These are phyloP conservation scores for Eupithecia tripunctaria DNA, from an alignment of 2,888 invertebrate species.

Conservation along the genomic window DNA sequence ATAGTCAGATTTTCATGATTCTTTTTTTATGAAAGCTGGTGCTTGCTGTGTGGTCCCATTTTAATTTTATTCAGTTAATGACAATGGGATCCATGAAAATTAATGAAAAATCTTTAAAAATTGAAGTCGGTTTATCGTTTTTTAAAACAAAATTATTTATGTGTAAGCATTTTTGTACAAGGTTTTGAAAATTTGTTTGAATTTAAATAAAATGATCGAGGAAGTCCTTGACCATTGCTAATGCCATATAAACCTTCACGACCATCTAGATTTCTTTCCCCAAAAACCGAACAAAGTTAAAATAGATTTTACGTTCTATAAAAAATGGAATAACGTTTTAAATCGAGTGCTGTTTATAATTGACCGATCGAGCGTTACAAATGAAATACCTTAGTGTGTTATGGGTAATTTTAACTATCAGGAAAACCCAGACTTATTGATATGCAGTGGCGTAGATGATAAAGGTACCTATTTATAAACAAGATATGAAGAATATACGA, in stretches of 20 bases:
- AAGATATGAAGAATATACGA: background rate
- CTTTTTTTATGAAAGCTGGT: too few species aligned
- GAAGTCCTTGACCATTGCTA: background rate
- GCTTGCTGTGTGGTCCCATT: too few species aligned
- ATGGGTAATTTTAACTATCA: conserved; percentile 16
- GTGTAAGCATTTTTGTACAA: too few species aligned
- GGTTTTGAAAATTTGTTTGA: too few species aligned
- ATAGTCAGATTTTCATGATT: too few species aligned
- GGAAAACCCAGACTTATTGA: conserved; percentile 35
- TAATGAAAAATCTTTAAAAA: too few species aligned
- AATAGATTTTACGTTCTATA: background rate
- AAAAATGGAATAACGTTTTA: background rate
- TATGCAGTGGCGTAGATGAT: conserved; percentile 26
- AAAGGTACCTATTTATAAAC: background rate
- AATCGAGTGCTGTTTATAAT: background rate
- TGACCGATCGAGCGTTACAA: conserved; percentile 18
- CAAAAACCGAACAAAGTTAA: background rate
- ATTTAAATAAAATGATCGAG: too few species aligned
- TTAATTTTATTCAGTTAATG: too few species aligned
- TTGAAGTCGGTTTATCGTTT: too few species aligned
- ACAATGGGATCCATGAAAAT: too few species aligned
- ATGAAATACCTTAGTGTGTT: conserved; percentile 14
- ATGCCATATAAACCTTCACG: background rate
- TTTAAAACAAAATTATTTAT: too few species aligned
- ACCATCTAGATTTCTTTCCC: background rate